These are phyloP conservation scores for Chaetophractus vellerosus DNA, from an alignment of 2,797 vertebrate genomes.

Conservation along the genomic window DNA sequence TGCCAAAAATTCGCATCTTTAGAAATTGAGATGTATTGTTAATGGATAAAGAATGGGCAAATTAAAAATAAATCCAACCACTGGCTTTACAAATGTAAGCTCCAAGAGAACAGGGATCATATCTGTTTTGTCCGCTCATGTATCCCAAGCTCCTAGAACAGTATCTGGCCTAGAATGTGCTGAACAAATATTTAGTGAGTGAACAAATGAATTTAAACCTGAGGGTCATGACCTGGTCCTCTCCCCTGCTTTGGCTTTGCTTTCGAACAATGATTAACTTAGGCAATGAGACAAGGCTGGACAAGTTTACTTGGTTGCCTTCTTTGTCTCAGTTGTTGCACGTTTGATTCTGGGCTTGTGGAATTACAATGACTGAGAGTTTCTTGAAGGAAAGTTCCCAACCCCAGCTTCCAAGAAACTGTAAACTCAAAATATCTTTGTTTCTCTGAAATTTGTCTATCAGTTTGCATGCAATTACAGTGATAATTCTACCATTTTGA, in stretches of 20 bases:
- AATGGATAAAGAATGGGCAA: neutral
- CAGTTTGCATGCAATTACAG: neutral
- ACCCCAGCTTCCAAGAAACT: neutral
- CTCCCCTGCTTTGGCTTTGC: neutral
- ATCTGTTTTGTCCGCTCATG: neutral
- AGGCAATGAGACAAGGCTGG: neutral
- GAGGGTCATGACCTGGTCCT: rapidly evolving
- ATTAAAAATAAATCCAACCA: neutral
- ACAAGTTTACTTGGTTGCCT: neutral
- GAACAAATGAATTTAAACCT: neutral
- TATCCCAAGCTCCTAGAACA: neutral
- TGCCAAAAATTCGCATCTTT: neutral
- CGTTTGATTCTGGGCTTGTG: neutral
- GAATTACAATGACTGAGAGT: neutral
- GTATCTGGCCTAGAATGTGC: neutral
- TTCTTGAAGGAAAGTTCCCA: constrained; percentile 20
- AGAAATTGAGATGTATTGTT: neutral
- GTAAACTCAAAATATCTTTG: neutral
- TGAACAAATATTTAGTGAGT: neutral
- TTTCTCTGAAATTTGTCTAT: neutral
- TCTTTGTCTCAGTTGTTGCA: neutral
- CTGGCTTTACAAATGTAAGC: neutral
- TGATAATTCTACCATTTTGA: neutral
- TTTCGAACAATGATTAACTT: neutral
- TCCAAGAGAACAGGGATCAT: rapidly evolving